Base-by-base conservation (phyloP, 1,140 invertebrate genomes). In the Diabrotica virgifera region DNA sequence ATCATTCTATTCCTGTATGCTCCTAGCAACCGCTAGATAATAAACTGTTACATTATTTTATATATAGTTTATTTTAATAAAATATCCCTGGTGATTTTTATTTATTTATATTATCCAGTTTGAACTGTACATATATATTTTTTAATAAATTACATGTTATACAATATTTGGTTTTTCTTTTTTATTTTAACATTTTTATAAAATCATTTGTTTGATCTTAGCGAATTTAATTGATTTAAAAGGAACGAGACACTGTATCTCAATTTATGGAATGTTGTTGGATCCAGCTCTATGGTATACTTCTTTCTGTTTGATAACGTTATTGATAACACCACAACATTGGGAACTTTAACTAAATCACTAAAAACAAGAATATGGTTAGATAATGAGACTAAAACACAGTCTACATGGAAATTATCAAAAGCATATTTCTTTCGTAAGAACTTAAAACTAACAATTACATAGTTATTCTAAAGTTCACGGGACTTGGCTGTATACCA, bases 1-100 rank as follows among this genome's bases (percentile, higher is more conserved):
- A 76, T 90, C 52, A 86, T 91, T 9, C 78, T 91, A 40, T 80
- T 90, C 52, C 68, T 70, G 46, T 75, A 77, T 69, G 70, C 70
- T 52, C 75, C 74, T 53, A 53, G 10, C n/a, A 62, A 53, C 53
- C 60, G 35, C 51, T 62, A 24, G 51, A 14, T 3, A 46, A 46
- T n/a, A 46, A 46, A 46, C 8, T 46, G 40, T 46, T 8, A 46
- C 8, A 24, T 24, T 24, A 24, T 24, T 24, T 24, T 24, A 24
- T 24, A 24, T 24, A 46, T 46, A 46, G n/a, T 46, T 46, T 46
- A 46, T 46, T 46, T 46, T 46, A 46, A 46, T 46, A 5, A 46
- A 46, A 10, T 3, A 24, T 24, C 24, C 24, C 24, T 24, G 24
- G 24, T 24, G 24, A 24, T 24, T 24, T 24, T 24, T 24, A 24